A percentile compares a stretch with the other conserved stretches of the same genome.
Conservation (phyloP, 2,888 invertebrate genomes). For the Pandemis cinnamomeana region DNA sequence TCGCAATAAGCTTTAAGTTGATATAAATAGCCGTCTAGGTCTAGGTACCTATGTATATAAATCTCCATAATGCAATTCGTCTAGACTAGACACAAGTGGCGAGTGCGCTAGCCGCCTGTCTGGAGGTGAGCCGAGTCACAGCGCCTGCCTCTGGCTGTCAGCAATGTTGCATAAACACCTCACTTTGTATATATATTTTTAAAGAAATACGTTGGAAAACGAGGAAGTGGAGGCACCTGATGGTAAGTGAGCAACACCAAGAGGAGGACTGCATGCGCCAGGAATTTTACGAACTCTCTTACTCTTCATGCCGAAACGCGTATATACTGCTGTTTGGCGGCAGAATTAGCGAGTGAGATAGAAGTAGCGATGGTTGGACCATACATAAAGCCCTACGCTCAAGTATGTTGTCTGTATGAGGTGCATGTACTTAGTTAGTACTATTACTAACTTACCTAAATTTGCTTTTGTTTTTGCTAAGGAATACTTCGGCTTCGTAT, state of each 20-base stretch:
- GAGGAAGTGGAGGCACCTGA: too few species aligned
- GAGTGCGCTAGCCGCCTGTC: constrained; percentile 65
- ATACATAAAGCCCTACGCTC: too few species aligned
- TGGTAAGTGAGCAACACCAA: too few species aligned
- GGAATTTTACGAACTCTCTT: too few species aligned
- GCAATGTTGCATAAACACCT: constrained; percentile 31
- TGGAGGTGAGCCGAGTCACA: constrained; percentile 72
- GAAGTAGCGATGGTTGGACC: too few species aligned
- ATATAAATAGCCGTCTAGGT: constrained; percentile 67
- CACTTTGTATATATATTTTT: neutral
- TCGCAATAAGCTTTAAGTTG: constrained; percentile 55
- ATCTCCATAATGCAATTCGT: constrained; percentile 83
- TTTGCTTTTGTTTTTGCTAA: neutral
- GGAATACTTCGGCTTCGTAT: too few species aligned
- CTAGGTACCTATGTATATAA: constrained; percentile 50
- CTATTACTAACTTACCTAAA: neutral
- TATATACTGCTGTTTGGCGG: too few species aligned
- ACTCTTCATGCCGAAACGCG: too few species aligned
- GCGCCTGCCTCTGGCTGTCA: constrained; percentile 17
- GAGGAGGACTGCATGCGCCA: too few species aligned
- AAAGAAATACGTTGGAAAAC: too few species aligned
- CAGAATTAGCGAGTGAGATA: too few species aligned
- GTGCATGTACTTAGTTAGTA: neutral
- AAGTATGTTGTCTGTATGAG: neutral
- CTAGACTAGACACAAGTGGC: constrained; percentile 76